Conservation (phyloP, 2,797 vertebrate species). For the Phrynocephalus guinanensis region DNA sequence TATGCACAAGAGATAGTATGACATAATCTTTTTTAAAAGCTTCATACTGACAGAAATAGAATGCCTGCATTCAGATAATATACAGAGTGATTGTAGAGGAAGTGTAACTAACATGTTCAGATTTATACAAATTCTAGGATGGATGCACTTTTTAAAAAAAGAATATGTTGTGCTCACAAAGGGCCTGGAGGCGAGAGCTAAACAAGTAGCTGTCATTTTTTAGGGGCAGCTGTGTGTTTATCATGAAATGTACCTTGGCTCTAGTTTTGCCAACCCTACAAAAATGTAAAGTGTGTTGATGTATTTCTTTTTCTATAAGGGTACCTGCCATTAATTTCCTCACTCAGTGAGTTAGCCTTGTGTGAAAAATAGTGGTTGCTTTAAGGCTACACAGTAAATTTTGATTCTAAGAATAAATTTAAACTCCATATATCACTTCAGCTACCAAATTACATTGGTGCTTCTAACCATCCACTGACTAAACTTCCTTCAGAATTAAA, state of each 20-base stretch:
- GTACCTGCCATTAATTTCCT: background rate
- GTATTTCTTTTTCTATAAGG: background rate
- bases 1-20: no score
- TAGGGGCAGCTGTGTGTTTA: background rate
- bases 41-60: background rate
- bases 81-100: background rate
- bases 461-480: background rate
- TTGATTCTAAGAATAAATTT: background rate
- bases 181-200: background rate
- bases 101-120: background rate
- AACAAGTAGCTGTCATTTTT: background rate
- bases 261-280: background rate
- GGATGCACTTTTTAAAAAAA: background rate
- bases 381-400: background rate
- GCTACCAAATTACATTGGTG: background rate
- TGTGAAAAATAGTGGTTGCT: background rate
- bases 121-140: background rate
- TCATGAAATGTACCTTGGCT: background rate
- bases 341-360: background rate
- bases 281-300: conserved; percentile 3
- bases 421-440: background rate
- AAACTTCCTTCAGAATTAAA: background rate
- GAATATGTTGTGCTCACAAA: background rate
- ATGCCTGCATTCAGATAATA: background rate
- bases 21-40: no score